Evolutionary conservation across 1,140 invertebrate genomes (phyloP), one percentile per base, ranked within the genome.

Genomic region (Bathynomus jamesi): DNA sequence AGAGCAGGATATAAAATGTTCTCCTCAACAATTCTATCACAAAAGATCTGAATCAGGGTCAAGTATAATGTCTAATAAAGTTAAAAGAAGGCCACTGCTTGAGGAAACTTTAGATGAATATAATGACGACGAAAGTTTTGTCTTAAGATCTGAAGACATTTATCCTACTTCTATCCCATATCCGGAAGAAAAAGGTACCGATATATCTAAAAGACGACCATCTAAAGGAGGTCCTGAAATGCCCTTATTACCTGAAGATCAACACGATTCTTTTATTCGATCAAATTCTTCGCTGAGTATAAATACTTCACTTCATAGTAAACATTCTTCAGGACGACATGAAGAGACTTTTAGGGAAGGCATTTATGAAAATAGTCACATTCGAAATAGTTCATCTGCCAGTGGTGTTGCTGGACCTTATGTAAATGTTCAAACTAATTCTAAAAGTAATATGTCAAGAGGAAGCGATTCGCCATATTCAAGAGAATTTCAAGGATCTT

Each of bases 81-180:
- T 75, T 28, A 75, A 75, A 66, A 63, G 73, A 69, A 71, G 73
- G 65, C 73, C 73, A 29, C 65, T 75, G 10, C 71, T 75, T 64
- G 73, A 75, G 28, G 73, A 75, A 30, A 75, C 73, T 1, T 67
- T 75, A 13, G 69, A 71, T 13, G 68, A 65, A 61, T 66, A 71
- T 11, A 65, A 71, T 65, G 73, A 75, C 68, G 73, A 75, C 30
- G 73, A 75, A 28, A 69, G 67, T 32, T 77, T 74, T 70, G 70
- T 77, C 60, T 32, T 77, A 13, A 70, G 76, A 29, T 77, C 76
- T 62, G 76, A 77, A 63, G 76, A 77, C 25, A 40, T 70, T 5
- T 77, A 77, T 61, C 76, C 76, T 63, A 67, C 67, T 17, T 77
- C 76, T 32, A 72, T 72, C 30, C 71, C 76, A n/a, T 77, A 77